phyloP scores from a whole-genome alignment of 2,113 vertebrate genomes.

The Dromiciops gliroides region DNA sequence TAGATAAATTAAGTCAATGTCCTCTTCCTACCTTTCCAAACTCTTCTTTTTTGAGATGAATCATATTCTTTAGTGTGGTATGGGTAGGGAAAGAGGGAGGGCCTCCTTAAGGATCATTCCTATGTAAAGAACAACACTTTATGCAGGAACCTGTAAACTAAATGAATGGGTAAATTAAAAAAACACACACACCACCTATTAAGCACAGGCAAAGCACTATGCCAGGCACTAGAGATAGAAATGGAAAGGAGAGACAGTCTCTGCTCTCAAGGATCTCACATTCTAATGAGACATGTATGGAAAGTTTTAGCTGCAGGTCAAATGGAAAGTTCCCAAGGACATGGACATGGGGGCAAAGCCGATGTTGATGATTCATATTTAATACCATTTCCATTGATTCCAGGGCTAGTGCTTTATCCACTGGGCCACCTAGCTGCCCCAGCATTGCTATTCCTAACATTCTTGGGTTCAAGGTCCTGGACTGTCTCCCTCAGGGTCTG shows the following conservation, averaged over 20 bases:
- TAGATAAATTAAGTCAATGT: background rate
- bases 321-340: background rate
- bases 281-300: background rate
- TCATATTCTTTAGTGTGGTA: background rate
- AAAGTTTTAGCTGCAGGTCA: background rate
- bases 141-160: background rate
- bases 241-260: background rate
- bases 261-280: background rate
- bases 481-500: background rate
- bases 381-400: background rate
- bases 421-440: too few relatives aligned
- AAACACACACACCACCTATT: background rate
- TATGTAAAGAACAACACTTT: background rate
- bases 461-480: background rate
- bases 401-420: too few relatives aligned
- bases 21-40: background rate
- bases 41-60: conserved; percentile 11
- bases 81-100: background rate
- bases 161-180: background rate
- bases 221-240: background rate
- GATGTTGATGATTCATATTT: background rate
- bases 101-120: background rate
- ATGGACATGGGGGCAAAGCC: background rate
- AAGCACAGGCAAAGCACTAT: background rate
- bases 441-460: background rate